phyloP scores from a whole-genome alignment of 1,140 invertebrate genomes.

The Camponotus floridanus region DNA sequence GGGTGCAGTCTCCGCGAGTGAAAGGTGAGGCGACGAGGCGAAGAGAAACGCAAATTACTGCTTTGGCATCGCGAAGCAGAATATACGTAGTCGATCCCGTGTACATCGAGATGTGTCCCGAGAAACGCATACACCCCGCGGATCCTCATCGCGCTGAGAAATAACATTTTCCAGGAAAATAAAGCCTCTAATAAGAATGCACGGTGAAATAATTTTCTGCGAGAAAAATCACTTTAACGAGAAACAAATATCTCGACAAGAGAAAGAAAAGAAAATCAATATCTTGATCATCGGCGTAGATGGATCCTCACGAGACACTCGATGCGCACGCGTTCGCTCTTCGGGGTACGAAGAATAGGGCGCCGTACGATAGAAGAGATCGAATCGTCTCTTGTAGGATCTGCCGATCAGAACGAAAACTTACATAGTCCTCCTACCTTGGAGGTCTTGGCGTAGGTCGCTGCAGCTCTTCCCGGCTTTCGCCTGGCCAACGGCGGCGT shows the following conservation, averaged over 20 bases:
- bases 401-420: constrained; percentile 86
- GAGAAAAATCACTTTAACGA: background rate
- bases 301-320: background rate
- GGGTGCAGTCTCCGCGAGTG: constrained; percentile 15
- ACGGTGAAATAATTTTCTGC: background rate
- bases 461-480: constrained; percentile 88
- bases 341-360: background rate
- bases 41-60: constrained; percentile 70
- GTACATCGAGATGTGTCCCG: background rate
- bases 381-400: constrained; percentile 68
- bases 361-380: constrained; percentile 35
- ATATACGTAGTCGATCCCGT: constrained; percentile 21
- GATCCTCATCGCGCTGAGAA: background rate
- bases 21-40: constrained; percentile 67
- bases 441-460: constrained; percentile 89
- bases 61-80: constrained; percentile 6
- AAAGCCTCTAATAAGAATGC: background rate
- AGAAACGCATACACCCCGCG: constrained; percentile 1
- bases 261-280: too few relatives aligned
- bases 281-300: background rate
- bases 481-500: constrained; percentile 84
- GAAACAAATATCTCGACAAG: background rate
- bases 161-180: background rate
- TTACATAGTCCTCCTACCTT: constrained; percentile 93
- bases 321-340: constrained; percentile 25